Base-by-base conservation (phyloP, 2,113 vertebrate species). In the Spheniscus mendiculus region DNA sequence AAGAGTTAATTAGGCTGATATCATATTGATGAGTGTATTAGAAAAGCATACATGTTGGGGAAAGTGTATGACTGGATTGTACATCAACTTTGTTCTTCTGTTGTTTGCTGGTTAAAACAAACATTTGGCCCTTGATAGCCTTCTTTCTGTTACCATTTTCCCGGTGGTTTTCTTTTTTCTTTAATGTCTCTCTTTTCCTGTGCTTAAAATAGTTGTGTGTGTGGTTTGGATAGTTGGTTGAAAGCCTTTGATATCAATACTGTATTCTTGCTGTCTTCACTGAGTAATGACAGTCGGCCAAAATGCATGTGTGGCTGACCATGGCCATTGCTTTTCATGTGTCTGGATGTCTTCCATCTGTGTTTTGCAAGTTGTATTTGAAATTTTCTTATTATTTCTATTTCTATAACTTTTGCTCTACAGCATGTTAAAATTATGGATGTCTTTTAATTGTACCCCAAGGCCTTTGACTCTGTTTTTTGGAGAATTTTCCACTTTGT, bases 91-190 rank as follows among this genome's bases (percentile, higher is more conserved):
- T 38, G 29, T 61, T 86, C 27, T 93, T 91, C 53, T 59, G 5
- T 83, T 83, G 73, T 80, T 76, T 89, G 20, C 45, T 70, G n/a
- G 19, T 50, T 77, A 77, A 73, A 89, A 67, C 25, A 87, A 81
- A 12, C 5, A 12, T 81, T 84, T 87, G 42, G 55, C 27, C 63
- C 49, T 73, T 49, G 30, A n/a, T 61, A 52, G 40, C 26, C 22
- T 50, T 45, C 12, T 22, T 63, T 81, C 49, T 65, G 30, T 65
- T 87, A 50, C 19, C 6, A 14, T 93, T 80, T 77, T 81, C 45
- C 20, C 1, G 0, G 40, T 77, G 15, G 2, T 55, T 81, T 81
- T 52, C 10, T 53, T 81, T 72, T 81, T 79, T 62, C 15, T 40
- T 69, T 56, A 47, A 22, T n/a, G 29, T 47, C 4, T 59, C 9